Evolutionary conservation across 1,140 invertebrate genomes (phyloP).

Genomic region (Drosophila ercepeae): DNA sequence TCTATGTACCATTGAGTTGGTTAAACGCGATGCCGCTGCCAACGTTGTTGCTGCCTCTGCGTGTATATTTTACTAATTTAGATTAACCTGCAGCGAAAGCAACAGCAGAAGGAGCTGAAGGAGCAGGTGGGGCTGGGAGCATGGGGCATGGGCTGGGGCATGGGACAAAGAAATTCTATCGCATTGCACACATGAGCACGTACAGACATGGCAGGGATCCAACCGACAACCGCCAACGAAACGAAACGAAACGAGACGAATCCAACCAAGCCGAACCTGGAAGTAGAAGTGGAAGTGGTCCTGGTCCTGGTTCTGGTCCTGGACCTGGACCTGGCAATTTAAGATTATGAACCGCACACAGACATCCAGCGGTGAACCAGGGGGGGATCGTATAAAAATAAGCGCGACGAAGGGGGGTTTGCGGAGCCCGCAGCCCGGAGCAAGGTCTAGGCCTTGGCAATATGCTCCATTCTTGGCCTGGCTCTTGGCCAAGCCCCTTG

Average conservation of each 20-base stretch:
- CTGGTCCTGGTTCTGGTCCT: conserved; percentile 1
- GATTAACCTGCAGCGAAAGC: conserved; percentile 72
- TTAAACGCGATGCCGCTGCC: conserved; percentile 51
- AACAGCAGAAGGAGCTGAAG: neutral
- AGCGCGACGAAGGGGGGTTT: neutral
- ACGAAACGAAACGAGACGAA: conserved; percentile 14
- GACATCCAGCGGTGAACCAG: conserved; percentile 30
- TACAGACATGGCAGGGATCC: conserved; percentile 42
- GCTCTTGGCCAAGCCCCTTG: conserved; percentile 54
- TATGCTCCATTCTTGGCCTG: conserved; percentile 57
- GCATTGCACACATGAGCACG: conserved; percentile 79
- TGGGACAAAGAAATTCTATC: conserved; percentile 58
- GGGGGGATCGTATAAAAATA: neutral
- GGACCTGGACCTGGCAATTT: conserved; percentile 60
- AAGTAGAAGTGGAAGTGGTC: neutral
- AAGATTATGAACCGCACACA: conserved; percentile 78
- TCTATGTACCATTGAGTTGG: conserved; percentile 76
- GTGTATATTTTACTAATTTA: conserved; percentile 82
- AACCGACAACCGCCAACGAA: conserved; percentile 5
- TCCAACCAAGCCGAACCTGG: conserved; percentile 14
- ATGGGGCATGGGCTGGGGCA: neutral
- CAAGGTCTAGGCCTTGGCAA: conserved; percentile 66
- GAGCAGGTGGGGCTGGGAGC: neutral
- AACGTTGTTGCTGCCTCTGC: conserved; percentile 34
- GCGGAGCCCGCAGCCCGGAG: conserved; percentile 18